phyloP scores from a whole-genome alignment of 2,888 invertebrate genomes.

The Cryptosula pallasiana region DNA sequence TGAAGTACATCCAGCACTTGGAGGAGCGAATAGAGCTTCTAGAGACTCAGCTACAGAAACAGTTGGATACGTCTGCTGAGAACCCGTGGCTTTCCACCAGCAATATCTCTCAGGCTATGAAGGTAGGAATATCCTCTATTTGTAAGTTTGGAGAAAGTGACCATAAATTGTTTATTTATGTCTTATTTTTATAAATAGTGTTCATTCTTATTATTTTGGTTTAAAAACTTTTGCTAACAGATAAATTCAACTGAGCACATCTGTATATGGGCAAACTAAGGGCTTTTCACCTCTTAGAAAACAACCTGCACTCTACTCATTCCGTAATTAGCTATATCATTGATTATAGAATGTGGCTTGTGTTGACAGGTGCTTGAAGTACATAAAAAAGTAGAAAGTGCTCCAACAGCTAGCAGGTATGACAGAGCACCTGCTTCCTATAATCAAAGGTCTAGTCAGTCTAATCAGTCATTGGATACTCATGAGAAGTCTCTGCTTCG shows the following conservation, averaged over 20 bases:
- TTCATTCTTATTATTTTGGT: too few relatives aligned
- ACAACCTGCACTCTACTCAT: too few relatives aligned
- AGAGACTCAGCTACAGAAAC: constrained; percentile 35
- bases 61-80: background rate
- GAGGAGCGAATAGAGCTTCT: constrained; percentile 71
- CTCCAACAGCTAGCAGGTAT: constrained; percentile 31
- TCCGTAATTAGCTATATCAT: too few relatives aligned
- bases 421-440: background rate
- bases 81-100: constrained; percentile 1
- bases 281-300: too few relatives aligned
- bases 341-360: background rate
- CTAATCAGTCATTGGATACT: constrained; percentile 59
- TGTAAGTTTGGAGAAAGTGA: too few relatives aligned
- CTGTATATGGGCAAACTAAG: too few relatives aligned
- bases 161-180: too few relatives aligned
- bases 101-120: constrained; percentile 65
- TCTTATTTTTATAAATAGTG: too few relatives aligned
- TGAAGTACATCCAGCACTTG: constrained; percentile 83
- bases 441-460: constrained; percentile 20
- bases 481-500: constrained; percentile 86
- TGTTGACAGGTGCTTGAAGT: constrained; percentile 67
- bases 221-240: too few relatives aligned
- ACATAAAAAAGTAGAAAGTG: constrained; percentile 71
- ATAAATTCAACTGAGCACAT: too few relatives aligned
- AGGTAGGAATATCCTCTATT: constrained; percentile 61